phyloP scores from a whole-genome alignment of 1,140 invertebrate species.

The Periplaneta americana region DNA sequence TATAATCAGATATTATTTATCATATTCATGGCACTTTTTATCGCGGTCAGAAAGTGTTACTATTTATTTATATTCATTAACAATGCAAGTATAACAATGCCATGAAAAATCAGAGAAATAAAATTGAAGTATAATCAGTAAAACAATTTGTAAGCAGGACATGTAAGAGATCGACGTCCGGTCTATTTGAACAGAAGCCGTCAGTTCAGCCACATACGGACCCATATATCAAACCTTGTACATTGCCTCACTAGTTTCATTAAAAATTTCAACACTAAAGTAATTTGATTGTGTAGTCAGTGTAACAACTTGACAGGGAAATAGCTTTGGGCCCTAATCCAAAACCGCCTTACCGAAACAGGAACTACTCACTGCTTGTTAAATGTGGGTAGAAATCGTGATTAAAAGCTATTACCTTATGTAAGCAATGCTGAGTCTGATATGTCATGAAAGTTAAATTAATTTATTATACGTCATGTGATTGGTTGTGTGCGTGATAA shows the following conservation, averaged over 20 bases:
- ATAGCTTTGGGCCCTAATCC: background rate
- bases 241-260: background rate
- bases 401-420: background rate
- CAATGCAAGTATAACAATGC: too few species aligned
- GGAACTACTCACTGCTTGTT: background rate
- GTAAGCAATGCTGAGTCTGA: background rate
- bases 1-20: too few species aligned
- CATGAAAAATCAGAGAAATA: too few species aligned
- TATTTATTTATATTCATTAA: too few species aligned
- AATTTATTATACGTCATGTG: background rate
- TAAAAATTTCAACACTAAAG: background rate
- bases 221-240: too few species aligned
- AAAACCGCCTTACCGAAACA: background rate
- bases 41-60: too few species aligned
- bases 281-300: background rate
- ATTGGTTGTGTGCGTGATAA: background rate
- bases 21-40: too few species aligned
- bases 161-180: too few species aligned
- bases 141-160: too few species aligned
- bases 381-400: background rate
- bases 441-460: background rate
- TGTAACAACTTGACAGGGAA: background rate
- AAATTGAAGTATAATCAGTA: too few species aligned
- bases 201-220: too few species aligned
- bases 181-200: too few species aligned